These are phyloP conservation scores for Steinernema hermaphroditum DNA, from an alignment of 2,888 invertebrate genomes.

Conservation along the genomic window DNA sequence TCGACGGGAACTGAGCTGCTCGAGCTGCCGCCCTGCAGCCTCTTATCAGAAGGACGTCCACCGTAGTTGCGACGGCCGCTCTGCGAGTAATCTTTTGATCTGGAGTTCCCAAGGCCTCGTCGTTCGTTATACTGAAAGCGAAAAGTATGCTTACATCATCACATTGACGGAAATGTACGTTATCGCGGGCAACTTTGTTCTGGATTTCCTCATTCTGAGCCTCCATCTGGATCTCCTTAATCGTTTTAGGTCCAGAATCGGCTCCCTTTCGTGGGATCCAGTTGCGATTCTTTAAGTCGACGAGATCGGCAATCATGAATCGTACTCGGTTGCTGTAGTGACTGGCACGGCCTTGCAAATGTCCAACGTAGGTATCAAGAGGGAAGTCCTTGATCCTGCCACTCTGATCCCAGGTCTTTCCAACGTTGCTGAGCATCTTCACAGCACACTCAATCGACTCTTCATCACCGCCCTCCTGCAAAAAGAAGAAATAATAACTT, in stretches of 20 bases:
- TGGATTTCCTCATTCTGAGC: slow-evolving; percentile 17
- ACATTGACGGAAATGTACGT: neutral
- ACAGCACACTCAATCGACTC: slow-evolving; percentile 22
- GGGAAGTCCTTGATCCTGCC: neutral
- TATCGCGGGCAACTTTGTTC: slow-evolving; percentile 18
- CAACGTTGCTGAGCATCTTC: slow-evolving; percentile 14
- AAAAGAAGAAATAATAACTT: neutral
- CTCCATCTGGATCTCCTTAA: slow-evolving; percentile 13
- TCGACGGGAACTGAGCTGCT: neutral
- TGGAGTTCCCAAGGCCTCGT: slow-evolving; percentile 8
- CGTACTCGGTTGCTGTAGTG: neutral
- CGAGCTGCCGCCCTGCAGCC: neutral
- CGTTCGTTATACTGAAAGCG: slow-evolving; percentile 16
- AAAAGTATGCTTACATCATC: neutral
- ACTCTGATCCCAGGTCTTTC: slow-evolving; percentile 1
- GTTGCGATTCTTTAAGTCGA: slow-evolving; percentile 19
- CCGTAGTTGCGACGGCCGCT: slow-evolving; percentile 25
- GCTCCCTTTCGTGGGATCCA: slow-evolving; percentile 15
- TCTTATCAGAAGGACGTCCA: slow-evolving; percentile 19
- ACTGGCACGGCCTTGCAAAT: neutral
- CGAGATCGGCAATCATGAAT: slow-evolving; percentile 3
- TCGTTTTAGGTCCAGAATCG: neutral
- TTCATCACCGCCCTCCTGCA: slow-evolving; percentile 10
- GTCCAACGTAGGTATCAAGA: neutral
- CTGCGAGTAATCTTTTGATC: slow-evolving; percentile 21